These are phyloP conservation scores for Macroramphosus scolopax DNA, from an alignment of 2,797 vertebrate genomes.

Conservation along the genomic window DNA sequence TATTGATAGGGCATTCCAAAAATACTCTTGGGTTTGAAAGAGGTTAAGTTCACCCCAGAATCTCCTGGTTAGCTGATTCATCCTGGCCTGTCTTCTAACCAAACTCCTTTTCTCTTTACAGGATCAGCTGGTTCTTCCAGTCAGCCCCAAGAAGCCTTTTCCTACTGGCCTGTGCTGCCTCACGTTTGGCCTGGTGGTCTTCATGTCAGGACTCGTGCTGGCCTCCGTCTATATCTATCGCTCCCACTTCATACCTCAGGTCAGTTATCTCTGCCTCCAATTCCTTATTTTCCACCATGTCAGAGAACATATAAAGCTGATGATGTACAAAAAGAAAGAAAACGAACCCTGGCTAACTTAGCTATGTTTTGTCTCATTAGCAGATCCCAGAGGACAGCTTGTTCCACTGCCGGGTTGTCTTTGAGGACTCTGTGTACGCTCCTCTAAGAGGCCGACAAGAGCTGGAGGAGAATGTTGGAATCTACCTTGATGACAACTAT, in stretches of 20 bases:
- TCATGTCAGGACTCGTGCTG: constrained; percentile 86
- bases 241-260: constrained; percentile 88
- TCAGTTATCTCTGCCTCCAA: constrained; percentile 48
- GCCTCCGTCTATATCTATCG: constrained; percentile 89
- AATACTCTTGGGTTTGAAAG: too few species aligned
- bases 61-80: too few species aligned
- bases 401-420: constrained; percentile 90
- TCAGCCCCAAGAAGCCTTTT: constrained; percentile 76
- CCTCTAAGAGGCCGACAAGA: constrained; percentile 83
- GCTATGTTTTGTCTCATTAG: constrained; percentile 21
- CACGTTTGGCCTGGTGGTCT: constrained; percentile 82
- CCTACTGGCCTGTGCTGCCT: constrained; percentile 85
- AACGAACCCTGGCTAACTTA: constrained; percentile 25
- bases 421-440: constrained; percentile 85
- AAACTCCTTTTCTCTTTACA: constrained; percentile 46
- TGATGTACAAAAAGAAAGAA: neutral
- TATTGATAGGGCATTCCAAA: too few species aligned
- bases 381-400: constrained; percentile 88
- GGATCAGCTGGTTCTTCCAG: constrained; percentile 76
- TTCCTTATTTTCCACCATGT: neutral
- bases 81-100: constrained; percentile 37
- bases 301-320: neutral
- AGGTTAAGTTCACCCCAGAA: too few species aligned
- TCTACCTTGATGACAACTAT: constrained; percentile 90
- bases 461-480: constrained; percentile 90